Conservation (phyloP, 1,140 invertebrate genomes). For the Hylaeus volcanicus region DNA sequence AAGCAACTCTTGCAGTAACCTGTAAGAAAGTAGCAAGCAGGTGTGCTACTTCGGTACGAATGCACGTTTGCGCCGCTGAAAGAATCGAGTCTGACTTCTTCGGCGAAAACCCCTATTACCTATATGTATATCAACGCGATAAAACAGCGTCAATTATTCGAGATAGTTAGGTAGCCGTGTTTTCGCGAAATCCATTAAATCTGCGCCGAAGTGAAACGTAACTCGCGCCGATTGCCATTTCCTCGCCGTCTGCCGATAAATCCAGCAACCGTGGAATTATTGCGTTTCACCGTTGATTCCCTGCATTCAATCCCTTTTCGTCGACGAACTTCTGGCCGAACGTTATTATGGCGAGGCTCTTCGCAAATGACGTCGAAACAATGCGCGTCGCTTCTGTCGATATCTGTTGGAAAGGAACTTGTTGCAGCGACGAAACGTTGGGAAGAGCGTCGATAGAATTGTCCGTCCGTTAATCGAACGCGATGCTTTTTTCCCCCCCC, state of each 20-base stretch:
- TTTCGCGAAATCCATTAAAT: slow-evolving; percentile 18
- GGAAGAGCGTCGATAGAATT: no score
- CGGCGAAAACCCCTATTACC: no score
- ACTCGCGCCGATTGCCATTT: slow-evolving; percentile 5
- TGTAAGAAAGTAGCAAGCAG: no score
- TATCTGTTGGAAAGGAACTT: background rate
- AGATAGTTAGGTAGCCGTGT: background rate
- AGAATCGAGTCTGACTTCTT: no score
- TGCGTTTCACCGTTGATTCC: slow-evolving; percentile 18
- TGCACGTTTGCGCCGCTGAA: no score
- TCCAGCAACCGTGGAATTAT: slow-evolving; percentile 4
- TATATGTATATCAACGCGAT: no score
- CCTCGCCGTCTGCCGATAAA: slow-evolving; percentile 19
- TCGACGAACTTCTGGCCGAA: background rate
- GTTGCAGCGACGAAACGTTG: background rate
- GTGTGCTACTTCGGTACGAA: no score
- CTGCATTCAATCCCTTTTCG: slow-evolving; percentile 7
- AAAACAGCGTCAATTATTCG: no score
- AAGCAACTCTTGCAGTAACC: no score
- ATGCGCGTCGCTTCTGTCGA: background rate
- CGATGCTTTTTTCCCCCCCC: background rate
- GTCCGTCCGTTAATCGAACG: background rate
- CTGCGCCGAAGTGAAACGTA: slow-evolving; percentile 1
- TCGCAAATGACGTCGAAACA: slow-evolving; percentile 6
- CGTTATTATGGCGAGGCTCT: background rate